Evolutionary conservation across 2,888 invertebrate genomes (phyloP).

Genomic region (Dryobota labecula): DNA sequence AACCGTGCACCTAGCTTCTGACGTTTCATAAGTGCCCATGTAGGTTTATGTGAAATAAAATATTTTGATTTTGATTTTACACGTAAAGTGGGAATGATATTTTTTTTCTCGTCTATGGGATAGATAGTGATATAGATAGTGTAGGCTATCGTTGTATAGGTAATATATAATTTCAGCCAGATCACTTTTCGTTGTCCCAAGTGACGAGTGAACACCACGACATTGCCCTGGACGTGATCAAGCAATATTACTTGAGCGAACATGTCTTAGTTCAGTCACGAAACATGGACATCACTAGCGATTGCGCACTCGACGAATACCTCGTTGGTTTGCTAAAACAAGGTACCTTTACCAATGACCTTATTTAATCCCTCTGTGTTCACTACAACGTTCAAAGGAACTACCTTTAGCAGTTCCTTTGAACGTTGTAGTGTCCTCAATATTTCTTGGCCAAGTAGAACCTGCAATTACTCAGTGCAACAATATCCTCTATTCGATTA

Average conservation of each 20-base stretch:
- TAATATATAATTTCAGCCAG: constrained; percentile 74
- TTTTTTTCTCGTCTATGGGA: too few relatives aligned
- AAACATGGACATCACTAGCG: constrained; percentile 77
- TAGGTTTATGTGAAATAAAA: too few relatives aligned
- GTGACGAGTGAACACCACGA: constrained; percentile 72
- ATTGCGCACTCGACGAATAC: constrained; percentile 83
- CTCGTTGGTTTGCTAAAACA: constrained; percentile 80
- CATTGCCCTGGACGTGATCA: constrained; percentile 76
- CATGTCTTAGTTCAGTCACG: constrained; percentile 82
- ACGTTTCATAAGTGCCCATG: too few relatives aligned
- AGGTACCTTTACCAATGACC: constrained; percentile 69
- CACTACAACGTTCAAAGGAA: too few relatives aligned
- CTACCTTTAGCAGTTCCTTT: too few relatives aligned
- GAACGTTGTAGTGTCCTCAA: too few relatives aligned
- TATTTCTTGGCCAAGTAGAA: not conserved
- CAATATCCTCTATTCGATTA: not conserved
- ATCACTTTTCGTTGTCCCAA: constrained; percentile 71
- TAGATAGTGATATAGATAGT: too few relatives aligned
- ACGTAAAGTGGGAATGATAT: too few relatives aligned
- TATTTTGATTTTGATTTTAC: too few relatives aligned
- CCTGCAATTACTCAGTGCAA: not conserved
- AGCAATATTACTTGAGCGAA: constrained; percentile 78
- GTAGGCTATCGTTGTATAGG: too few relatives aligned
- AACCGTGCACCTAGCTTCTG: too few relatives aligned
- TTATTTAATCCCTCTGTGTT: not conserved